These are phyloP conservation scores for Channa argus DNA, from an alignment of 2,113 vertebrate genomes.

Conservation along the genomic window DNA sequence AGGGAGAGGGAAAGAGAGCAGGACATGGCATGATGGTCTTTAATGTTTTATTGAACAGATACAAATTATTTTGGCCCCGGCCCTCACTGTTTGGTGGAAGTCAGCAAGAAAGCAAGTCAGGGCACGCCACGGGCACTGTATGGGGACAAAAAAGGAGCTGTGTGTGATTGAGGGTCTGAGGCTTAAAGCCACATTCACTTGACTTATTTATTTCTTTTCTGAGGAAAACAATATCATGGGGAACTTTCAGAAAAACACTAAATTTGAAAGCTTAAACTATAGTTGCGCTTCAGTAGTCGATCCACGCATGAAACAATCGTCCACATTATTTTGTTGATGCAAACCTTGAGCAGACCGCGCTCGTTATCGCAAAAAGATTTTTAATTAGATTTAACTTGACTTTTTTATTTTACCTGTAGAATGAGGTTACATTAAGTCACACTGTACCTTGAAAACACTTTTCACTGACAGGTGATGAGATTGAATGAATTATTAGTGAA, in stretches of 20 bases:
- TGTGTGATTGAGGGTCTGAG: slow-evolving; percentile 65
- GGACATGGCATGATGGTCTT: slow-evolving; percentile 81
- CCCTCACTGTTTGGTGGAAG: slow-evolving; percentile 79
- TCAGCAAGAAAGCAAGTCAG: slow-evolving; percentile 72
- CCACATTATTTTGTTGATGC: too few relatives aligned
- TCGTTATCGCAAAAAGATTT: too few relatives aligned
- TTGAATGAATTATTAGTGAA: slow-evolving; percentile 56
- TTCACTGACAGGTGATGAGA: slow-evolving; percentile 24
- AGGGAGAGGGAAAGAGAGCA: slow-evolving; percentile 61
- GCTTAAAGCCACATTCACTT: slow-evolving; percentile 64
- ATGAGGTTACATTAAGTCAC: not conserved
- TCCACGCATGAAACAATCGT: not conserved
- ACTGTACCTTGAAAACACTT: slow-evolving; percentile 48
- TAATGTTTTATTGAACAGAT: slow-evolving; percentile 88
- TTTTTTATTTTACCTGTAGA: too few relatives aligned
- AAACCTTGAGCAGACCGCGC: too few relatives aligned
- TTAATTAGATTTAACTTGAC: too few relatives aligned
- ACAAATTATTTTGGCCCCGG: slow-evolving; percentile 87
- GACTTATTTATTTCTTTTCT: slow-evolving; percentile 56
- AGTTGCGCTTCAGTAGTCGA: not conserved
- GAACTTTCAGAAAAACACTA: slow-evolving; percentile 7
- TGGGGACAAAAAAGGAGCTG: slow-evolving; percentile 66
- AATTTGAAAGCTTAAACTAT: not conserved
- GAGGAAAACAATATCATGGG: slow-evolving; percentile 51
- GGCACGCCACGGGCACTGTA: slow-evolving; percentile 79